Percentiles rank a stretch among this genome's conserved stretches.
phyloP scores from a whole-genome alignment of 2,113 vertebrate genomes.

The Microtus richardsoni region DNA sequence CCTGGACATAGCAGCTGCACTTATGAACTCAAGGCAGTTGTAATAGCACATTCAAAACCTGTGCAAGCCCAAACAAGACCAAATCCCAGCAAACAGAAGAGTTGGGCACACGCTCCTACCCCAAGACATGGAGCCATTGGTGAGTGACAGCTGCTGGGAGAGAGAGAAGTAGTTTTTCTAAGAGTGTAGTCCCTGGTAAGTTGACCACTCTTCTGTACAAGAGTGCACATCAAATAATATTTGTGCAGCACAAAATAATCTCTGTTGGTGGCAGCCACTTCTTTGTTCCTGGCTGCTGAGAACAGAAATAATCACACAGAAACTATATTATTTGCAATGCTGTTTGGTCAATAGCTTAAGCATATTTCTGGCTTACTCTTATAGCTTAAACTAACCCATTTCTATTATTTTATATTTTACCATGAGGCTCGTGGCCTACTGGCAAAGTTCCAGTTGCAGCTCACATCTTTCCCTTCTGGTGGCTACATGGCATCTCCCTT shows the following conservation, averaged over 20 bases:
- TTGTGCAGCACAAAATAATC: not conserved
- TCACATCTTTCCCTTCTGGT: no score
- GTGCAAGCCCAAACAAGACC: not conserved
- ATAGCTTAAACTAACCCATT: no score
- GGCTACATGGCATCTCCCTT: no score
- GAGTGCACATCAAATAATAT: not conserved
- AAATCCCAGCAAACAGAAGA: not conserved
- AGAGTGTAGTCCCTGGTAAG: not conserved
- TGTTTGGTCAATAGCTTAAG: no score
- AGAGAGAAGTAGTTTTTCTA: not conserved
- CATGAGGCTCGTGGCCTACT: no score
- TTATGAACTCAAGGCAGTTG: not conserved
- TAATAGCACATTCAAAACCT: not conserved
- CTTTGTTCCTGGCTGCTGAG: no score
- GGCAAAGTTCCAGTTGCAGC: no score
- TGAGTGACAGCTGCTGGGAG: not conserved
- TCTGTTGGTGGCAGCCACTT: no score
- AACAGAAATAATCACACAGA: no score
- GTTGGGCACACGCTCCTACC: not conserved
- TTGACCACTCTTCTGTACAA: not conserved
- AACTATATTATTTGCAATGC: no score
- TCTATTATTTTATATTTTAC: no score
- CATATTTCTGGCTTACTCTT: no score
- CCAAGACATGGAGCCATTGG: not conserved
- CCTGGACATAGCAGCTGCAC: not conserved